Base-by-base conservation (phyloP, 2,888 invertebrate species). In the Netelia virgata region DNA sequence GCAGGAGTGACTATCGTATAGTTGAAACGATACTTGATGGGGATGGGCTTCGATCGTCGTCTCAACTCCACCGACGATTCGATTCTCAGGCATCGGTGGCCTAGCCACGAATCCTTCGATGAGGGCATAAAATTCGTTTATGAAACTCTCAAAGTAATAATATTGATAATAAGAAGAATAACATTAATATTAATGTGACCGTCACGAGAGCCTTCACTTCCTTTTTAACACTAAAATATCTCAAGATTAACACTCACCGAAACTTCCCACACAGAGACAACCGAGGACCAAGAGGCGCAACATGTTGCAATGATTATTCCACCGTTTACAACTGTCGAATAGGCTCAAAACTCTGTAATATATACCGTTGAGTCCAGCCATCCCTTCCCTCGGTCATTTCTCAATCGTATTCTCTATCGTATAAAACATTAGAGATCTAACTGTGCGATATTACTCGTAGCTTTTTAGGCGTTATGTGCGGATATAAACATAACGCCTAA, bases 11-110 rank as follows among this genome's bases (percentile, higher is more conserved):
- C 16, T n/a, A 3, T 69, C 80, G 69, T 80, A 76, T 20, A 28
- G 50, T 85, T 57, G 83, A 36, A 76, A 53, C 78, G 83, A 88
- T 76, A 90, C 87, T 87, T 91, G 92, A 83, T 92, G 91, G 8
- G 92, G 92, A 82, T 91, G 89, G 16, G 89, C 80, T 16, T 82
- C 72, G 47, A 93, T 92, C 3, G 86, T 84, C 23, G 91, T 89
- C 1, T 77, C 10, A 6, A 80, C 53, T 10, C 93, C 93, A 1
- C 92, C 93, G 11, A 92, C 88, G 43, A 93, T 93, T 76, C 91
- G 89, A 8, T 72, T 14, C 0, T 70, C 11, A 16, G 85, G 81
- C 28, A 85, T 64, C 10, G 74, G 78, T 61, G 82, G 74, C 23
- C 43, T 50, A 0, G 78, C 61, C 75, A 78, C 64, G 36, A 47